A percentile compares a stretch with the other conserved stretches of the same genome.
phyloP scores from a whole-genome alignment of 2,888 invertebrate species.

The Aspidiotus rigidus region DNA sequence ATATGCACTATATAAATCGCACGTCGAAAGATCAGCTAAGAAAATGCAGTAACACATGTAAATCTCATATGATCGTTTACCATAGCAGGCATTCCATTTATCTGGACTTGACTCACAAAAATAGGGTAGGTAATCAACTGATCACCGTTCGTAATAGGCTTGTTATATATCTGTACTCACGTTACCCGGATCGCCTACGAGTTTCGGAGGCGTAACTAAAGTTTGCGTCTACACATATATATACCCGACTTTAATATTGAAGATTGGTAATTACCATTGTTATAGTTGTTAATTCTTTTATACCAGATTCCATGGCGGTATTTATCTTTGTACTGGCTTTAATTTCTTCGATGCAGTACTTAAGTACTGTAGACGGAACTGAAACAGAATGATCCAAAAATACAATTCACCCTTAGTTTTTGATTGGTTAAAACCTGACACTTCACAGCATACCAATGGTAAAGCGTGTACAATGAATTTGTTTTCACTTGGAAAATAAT shows the following conservation, averaged over 20 bases:
- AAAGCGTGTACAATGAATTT: too few relatives aligned
- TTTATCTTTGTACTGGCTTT: too few relatives aligned
- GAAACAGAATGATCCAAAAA: too few relatives aligned
- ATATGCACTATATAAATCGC: slow-evolving; percentile 1
- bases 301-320: too few relatives aligned
- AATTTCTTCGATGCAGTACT: too few relatives aligned
- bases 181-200: background rate
- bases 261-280: background rate
- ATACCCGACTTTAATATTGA: slow-evolving; percentile 1
- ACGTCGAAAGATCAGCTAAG: slow-evolving; percentile 2
- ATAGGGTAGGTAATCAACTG: background rate
- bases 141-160: background rate
- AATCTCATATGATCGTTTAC: background rate
- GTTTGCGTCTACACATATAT: background rate
- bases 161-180: background rate
- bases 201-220: slow-evolving; percentile 1
- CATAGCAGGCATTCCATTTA: slow-evolving; percentile 2
- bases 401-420: too few relatives aligned
- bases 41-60: background rate
- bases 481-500: too few relatives aligned
- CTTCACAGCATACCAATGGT: too few relatives aligned
- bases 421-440: too few relatives aligned
- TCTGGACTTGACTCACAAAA: background rate
- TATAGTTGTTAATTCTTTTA: too few relatives aligned
- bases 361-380: too few relatives aligned